These are phyloP conservation scores for Tenualosa ilisha DNA, from an alignment of 2,797 vertebrate genomes.

Conservation along the genomic window DNA sequence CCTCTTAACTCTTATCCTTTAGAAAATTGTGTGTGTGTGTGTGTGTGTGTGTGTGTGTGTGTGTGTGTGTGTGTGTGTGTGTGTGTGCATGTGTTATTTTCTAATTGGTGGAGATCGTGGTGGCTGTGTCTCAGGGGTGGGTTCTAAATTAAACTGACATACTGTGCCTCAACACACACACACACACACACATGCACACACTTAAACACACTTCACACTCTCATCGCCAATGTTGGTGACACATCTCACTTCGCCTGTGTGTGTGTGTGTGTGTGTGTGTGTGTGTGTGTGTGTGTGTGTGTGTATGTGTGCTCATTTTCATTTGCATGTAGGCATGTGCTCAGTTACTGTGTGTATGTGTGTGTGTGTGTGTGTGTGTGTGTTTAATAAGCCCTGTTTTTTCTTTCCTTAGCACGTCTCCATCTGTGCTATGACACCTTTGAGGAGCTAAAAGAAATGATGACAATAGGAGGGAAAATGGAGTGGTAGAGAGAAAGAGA, in stretches of 20 bases:
- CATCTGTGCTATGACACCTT: slow-evolving; percentile 49
- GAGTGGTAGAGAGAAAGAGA: neutral
- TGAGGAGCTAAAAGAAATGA: slow-evolving; percentile 33
- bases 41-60: neutral
- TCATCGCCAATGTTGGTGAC: neutral
- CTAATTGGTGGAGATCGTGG: too few relatives aligned
- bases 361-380: slow-evolving; percentile 27
- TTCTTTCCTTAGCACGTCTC: slow-evolving; percentile 54
- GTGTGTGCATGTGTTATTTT: neutral
- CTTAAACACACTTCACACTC: slow-evolving; percentile 13
- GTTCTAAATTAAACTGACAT: neutral
- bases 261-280: slow-evolving; percentile 6
- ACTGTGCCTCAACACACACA: neutral
- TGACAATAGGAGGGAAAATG: slow-evolving; percentile 16
- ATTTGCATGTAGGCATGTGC: neutral
- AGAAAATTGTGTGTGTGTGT: neutral
- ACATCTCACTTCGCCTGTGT: neutral
- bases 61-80: neutral
- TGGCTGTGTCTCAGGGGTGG: neutral
- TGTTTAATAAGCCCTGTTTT: slow-evolving; percentile 25
- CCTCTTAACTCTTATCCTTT: neutral
- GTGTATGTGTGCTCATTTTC: neutral
- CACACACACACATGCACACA: neutral
- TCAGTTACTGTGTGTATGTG: neutral
- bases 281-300: neutral